A percentile compares a stretch with the other conserved stretches of the same genome.
Conservation (phyloP, 2,888 invertebrate species). For the Eristalinus aeneus region DNA sequence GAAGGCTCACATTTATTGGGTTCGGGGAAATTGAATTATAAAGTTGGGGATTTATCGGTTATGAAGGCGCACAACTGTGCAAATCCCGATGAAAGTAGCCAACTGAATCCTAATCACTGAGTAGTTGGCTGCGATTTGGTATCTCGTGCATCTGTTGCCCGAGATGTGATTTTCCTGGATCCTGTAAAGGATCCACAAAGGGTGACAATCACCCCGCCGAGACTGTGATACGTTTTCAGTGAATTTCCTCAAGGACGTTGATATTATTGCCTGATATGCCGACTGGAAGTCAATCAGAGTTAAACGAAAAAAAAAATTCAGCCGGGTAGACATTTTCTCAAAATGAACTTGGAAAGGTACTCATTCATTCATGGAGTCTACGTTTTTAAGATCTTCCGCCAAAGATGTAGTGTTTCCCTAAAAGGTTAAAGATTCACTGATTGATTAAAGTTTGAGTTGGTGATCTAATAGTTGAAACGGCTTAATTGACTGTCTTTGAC, state of each 20-base stretch:
- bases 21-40: conserved; percentile 58
- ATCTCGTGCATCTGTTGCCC: neutral
- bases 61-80: neutral
- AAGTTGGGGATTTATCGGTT: conserved; percentile 37
- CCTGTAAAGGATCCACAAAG: neutral
- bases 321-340: neutral
- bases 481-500: too few relatives aligned
- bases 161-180: neutral
- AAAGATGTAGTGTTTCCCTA: too few relatives aligned
- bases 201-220: neutral
- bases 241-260: neutral
- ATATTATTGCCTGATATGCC: neutral
- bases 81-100: neutral
- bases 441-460: too few relatives aligned
- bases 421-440: too few relatives aligned
- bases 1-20: conserved; percentile 5
- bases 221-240: neutral
- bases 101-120: neutral
- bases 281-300: neutral
- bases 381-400: neutral
- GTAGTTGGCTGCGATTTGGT: neutral
- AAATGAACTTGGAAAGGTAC: neutral
- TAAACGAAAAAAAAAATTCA: neutral
- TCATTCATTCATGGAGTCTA: neutral
- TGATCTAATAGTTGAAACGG: too few relatives aligned